phyloP scores from a whole-genome alignment of 2,113 vertebrate genomes.

The Neomonachus schauinslandi region DNA sequence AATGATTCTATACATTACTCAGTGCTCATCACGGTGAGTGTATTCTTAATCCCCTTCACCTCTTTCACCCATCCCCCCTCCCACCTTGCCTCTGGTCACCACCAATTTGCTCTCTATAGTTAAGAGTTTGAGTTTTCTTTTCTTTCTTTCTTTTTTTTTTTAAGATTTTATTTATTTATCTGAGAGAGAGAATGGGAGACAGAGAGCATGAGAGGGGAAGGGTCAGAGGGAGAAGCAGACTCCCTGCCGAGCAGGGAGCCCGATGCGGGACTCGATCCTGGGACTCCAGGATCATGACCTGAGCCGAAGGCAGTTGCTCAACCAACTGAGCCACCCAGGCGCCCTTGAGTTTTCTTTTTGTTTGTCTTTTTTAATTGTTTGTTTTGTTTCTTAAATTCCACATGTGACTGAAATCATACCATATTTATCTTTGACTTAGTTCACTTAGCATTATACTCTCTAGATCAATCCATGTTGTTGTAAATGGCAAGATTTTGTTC shows the following conservation, averaged over 20 bases:
- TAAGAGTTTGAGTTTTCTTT: background rate
- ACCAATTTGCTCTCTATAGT: background rate
- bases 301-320: too few relatives aligned
- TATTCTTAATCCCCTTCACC: background rate
- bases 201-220: too few relatives aligned
- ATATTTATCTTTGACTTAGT: background rate
- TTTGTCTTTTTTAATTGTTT: background rate
- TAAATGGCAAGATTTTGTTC: background rate
- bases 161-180: too few relatives aligned
- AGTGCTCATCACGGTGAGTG: background rate
- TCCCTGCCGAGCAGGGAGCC: too few relatives aligned
- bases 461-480: background rate
- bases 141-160: background rate
- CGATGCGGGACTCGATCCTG: too few relatives aligned
- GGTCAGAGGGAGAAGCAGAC: too few relatives aligned
- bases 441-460: background rate
- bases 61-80: background rate
- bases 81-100: background rate
- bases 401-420: background rate
- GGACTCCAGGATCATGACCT: too few relatives aligned
- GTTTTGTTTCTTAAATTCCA: background rate
- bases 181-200: too few relatives aligned
- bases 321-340: too few relatives aligned
- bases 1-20: background rate
- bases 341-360: too few relatives aligned